A percentile compares a stretch with the other conserved stretches of the same genome.
Conservation (phyloP, 1,140 invertebrate genomes). For the Listronotus bonariensis region DNA sequence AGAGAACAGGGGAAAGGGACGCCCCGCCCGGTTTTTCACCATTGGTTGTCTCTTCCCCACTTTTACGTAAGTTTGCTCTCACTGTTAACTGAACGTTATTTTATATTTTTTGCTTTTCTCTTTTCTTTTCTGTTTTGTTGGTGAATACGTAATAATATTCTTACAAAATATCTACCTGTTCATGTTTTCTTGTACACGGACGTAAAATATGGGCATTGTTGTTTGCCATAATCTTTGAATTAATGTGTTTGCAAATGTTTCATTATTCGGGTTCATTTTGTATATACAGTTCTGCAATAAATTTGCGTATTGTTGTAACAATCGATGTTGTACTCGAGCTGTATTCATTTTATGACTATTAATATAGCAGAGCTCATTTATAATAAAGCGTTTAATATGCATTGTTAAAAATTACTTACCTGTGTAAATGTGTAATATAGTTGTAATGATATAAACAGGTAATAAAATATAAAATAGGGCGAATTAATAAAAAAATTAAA, state of each 20-base stretch:
- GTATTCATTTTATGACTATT: slow-evolving; percentile 16
- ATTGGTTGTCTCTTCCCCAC: slow-evolving; percentile 49
- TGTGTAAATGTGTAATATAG: background rate
- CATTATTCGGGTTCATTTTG: slow-evolving; percentile 32
- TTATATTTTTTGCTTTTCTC: slow-evolving; percentile 17
- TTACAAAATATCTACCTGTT: slow-evolving; percentile 48
- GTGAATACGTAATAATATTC: slow-evolving; percentile 37
- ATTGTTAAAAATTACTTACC: slow-evolving; percentile 2
- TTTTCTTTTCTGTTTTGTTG: slow-evolving; percentile 35
- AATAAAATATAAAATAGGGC: no score
- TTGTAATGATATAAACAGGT: background rate
- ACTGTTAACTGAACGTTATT: slow-evolving; percentile 16
- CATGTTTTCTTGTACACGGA: slow-evolving; percentile 40
- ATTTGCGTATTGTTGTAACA: slow-evolving; percentile 31
- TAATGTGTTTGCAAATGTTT: slow-evolving; percentile 41
- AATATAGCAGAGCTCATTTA: background rate
- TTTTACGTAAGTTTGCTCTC: slow-evolving; percentile 15
- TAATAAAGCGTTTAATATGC: slow-evolving; percentile 4
- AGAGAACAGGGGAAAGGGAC: slow-evolving; percentile 42
- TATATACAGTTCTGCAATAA: slow-evolving; percentile 24
- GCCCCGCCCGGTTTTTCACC: slow-evolving; percentile 48
- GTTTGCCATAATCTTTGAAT: slow-evolving; percentile 33
- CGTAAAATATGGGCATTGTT: slow-evolving; percentile 36
- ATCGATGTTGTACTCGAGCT: slow-evolving; percentile 38
- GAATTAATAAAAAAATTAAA: no score